A percentile compares a stretch with the other conserved stretches of the same genome.
Conservation (phyloP, 2,797 vertebrate species). For the Bufotes viridis region DNA sequence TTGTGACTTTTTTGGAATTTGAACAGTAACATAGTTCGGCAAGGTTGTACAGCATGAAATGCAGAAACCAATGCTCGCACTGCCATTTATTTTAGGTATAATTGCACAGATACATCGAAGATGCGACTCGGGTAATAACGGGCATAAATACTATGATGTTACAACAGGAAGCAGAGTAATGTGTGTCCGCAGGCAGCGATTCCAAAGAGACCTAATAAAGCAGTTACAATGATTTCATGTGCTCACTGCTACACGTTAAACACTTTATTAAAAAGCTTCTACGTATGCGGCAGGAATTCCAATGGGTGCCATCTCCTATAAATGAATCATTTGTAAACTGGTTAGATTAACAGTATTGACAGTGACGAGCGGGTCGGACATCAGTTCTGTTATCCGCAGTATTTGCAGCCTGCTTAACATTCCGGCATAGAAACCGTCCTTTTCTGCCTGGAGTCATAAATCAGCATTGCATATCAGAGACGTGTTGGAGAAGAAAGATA, state of each 20-base stretch:
- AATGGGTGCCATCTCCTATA: conserved; percentile 3
- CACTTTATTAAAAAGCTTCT: conserved; percentile 26
- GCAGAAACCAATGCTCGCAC: neutral
- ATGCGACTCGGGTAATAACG: neutral
- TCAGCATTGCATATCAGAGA: conserved; percentile 24
- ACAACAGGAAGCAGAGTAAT: conserved; percentile 25
- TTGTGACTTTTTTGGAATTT: neutral
- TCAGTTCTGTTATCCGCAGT: neutral
- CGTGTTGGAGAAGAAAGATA: neutral
- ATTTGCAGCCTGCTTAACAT: conserved; percentile 6
- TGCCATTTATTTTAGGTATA: neutral
- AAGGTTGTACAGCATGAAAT: neutral
- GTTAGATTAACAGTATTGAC: conserved; percentile 4
- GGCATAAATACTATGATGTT: conserved; percentile 15
- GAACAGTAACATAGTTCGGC: neutral
- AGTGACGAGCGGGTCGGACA: neutral
- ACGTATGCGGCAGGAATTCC: conserved; percentile 11
- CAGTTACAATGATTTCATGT: conserved; percentile 26
- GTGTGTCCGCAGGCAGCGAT: conserved; percentile 15
- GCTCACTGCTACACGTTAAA: conserved; percentile 8
- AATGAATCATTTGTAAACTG: conserved; percentile 1
- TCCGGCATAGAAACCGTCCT: neutral
- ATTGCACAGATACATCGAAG: conserved; percentile 1
- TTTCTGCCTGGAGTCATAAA: conserved; percentile 21
- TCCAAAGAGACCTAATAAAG: conserved; percentile 30